A percentile compares a stretch with the other conserved stretches of the same genome.
Conservation (phyloP, 2,888 invertebrate species). For the Trichopoda pennipes region DNA sequence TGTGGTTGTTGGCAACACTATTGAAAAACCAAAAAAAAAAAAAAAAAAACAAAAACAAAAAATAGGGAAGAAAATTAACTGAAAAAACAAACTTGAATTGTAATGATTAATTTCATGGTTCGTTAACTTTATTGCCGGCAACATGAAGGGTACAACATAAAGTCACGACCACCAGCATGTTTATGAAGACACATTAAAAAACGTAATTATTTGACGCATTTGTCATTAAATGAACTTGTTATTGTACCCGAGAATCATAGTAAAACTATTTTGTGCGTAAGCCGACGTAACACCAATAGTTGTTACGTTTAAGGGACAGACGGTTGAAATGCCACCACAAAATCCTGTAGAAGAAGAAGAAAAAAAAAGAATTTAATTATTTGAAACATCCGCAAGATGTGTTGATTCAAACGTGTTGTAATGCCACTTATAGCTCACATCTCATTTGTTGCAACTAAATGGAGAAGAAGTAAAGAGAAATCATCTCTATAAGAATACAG, state of each 20-base stretch:
- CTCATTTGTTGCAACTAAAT: not conserved
- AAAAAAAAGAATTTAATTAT: slow-evolving; percentile 27
- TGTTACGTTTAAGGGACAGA: not conserved
- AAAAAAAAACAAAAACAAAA: no score
- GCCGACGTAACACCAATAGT: no score
- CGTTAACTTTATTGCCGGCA: slow-evolving; percentile 61
- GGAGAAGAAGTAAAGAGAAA: not conserved
- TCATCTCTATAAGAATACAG: not conserved
- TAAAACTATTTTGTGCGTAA: not conserved
- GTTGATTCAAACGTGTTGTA: slow-evolving; percentile 41
- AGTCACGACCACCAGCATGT: slow-evolving; percentile 49
- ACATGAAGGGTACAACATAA: slow-evolving; percentile 14
- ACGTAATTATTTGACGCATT: slow-evolving; percentile 58
- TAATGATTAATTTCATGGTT: slow-evolving; percentile 64
- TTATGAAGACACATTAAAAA: slow-evolving; percentile 45
- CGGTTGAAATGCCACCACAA: slow-evolving; percentile 5
- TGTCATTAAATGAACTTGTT: slow-evolving; percentile 56
- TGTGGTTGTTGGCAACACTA: slow-evolving; percentile 55
- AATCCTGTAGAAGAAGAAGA: not conserved
- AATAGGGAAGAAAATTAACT: not conserved
- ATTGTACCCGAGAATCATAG: slow-evolving; percentile 3
- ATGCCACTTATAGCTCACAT: slow-evolving; percentile 33
- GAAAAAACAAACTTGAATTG: slow-evolving; percentile 32
- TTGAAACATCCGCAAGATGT: slow-evolving; percentile 44
- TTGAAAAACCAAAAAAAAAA: not conserved